Conservation (phyloP, 64 coral and sea anemone species). For the Actinia equina region DNA sequence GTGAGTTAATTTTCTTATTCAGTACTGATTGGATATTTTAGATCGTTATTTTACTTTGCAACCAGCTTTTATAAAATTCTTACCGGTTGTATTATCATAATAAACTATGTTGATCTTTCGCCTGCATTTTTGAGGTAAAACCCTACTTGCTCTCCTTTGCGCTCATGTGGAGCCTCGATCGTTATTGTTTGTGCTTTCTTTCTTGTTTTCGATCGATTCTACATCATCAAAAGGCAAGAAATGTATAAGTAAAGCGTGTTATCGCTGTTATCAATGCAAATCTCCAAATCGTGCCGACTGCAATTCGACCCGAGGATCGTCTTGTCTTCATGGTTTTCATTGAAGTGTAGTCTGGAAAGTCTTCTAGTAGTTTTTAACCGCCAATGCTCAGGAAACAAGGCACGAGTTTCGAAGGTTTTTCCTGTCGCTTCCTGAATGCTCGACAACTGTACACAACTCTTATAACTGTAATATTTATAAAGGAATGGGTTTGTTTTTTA, state of each 20-base stretch:
- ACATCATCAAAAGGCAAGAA: not conserved
- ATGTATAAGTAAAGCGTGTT: not conserved
- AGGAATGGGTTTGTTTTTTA: not conserved
- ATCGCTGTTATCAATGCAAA: not conserved
- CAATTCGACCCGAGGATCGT: not conserved
- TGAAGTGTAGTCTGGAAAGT: not conserved
- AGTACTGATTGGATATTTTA: not conserved
- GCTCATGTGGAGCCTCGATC: not conserved
- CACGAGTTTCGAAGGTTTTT: not conserved
- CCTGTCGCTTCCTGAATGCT: not conserved
- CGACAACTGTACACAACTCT: not conserved
- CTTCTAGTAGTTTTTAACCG: not conserved
- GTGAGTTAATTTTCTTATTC: conserved; percentile 42
- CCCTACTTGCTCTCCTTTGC: not conserved
- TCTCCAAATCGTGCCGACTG: not conserved
- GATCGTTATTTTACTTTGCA: not conserved
- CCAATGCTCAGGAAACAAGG: not conserved
- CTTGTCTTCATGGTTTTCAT: not conserved
- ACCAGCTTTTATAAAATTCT: not conserved
- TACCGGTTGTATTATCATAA: not conserved
- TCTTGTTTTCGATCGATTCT: not conserved
- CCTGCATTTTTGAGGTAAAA: not conserved
- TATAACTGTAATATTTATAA: not conserved
- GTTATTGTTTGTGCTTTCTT: not conserved
- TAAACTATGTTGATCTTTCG: not conserved